phyloP scores from a whole-genome alignment of 92 coral and sea anemone species.

The Siderastrea radians region DNA sequence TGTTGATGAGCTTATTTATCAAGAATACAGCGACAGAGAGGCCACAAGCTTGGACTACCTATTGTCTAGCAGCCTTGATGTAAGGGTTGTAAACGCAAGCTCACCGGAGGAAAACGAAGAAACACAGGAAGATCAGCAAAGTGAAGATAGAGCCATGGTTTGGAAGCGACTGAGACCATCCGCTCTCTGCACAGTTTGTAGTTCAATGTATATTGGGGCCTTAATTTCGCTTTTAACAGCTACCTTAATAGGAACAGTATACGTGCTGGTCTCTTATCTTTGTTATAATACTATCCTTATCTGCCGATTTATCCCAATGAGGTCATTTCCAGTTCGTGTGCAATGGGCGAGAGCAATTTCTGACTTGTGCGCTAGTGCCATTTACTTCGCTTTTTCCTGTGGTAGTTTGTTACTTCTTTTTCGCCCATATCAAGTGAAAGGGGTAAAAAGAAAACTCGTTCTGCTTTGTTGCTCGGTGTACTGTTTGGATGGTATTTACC shows the following conservation, averaged over 20 bases:
- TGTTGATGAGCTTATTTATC: constrained; percentile 36
- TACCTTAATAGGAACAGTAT: background rate
- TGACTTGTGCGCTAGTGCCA: background rate
- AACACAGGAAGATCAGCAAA: no score
- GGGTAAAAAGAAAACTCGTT: no score
- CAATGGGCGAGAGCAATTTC: background rate
- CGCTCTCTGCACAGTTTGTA: background rate
- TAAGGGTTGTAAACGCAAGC: background rate
- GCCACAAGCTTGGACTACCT: background rate
- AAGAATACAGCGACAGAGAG: constrained; percentile 31
- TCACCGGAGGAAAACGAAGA: background rate
- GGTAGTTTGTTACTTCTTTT: background rate
- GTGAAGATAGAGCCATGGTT: no score
- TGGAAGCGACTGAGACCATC: background rate
- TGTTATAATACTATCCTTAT: background rate
- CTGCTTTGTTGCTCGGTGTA: no score
- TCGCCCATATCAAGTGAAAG: background rate
- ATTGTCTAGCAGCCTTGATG: no score
- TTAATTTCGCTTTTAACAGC: background rate
- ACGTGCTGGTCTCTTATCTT: background rate
- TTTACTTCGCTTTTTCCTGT: background rate
- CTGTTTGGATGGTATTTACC: no score
- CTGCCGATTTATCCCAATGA: background rate
- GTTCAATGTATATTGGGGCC: no score
- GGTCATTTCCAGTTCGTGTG: background rate